These are phyloP conservation scores for Strigamia crassipes DNA, from an alignment of 2,888 invertebrate species.

Conservation along the genomic window DNA sequence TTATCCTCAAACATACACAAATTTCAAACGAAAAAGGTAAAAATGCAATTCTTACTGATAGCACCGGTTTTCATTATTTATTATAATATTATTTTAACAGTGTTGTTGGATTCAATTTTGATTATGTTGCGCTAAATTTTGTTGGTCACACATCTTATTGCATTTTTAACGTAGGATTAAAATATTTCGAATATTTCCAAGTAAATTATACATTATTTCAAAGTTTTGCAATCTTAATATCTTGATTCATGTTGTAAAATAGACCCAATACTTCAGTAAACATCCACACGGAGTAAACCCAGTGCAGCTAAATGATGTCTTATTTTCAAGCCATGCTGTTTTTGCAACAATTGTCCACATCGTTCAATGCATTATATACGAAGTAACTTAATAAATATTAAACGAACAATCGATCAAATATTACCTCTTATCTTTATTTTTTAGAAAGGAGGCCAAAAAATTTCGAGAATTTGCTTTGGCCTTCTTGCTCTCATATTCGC, in stretches of 20 bases:
- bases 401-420: too few species aligned
- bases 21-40: constrained; percentile 83
- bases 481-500: constrained; percentile 69
- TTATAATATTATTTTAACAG: constrained; percentile 28
- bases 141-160: constrained; percentile 47
- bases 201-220: neutral
- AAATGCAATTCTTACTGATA: neutral
- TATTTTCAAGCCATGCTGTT: constrained; percentile 91
- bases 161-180: constrained; percentile 46
- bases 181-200: constrained; percentile 42
- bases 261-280: constrained; percentile 51
- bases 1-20: constrained; percentile 94
- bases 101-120: constrained; percentile 49
- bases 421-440: constrained; percentile 57
- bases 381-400: constrained; percentile 32
- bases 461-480: constrained; percentile 54
- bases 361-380: constrained; percentile 52
- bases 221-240: too few species aligned
- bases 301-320: constrained; percentile 92
- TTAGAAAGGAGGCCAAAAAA: constrained; percentile 27
- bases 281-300: constrained; percentile 83
- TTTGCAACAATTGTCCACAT: constrained; percentile 83
- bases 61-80: neutral
- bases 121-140: constrained; percentile 47
- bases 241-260: neutral